Evolutionary conservation across 2,888 invertebrate species (phyloP).

Genomic region (Argynnis bischoffii): DNA sequence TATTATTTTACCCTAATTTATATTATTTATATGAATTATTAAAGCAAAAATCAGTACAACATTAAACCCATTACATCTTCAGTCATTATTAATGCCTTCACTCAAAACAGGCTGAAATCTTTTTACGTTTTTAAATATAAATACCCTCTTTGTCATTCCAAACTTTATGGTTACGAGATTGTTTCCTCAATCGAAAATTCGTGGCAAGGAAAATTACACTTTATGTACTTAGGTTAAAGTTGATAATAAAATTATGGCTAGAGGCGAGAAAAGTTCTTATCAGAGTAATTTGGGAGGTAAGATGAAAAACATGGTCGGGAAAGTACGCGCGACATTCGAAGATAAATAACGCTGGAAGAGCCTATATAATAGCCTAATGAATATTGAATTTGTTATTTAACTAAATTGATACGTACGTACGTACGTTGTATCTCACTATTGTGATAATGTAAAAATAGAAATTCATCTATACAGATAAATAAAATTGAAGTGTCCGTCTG

Average conservation of each 20-base stretch:
- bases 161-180: conserved; percentile 41
- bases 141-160: conserved; percentile 46
- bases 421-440: no score
- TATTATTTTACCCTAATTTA: no score
- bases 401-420: no score
- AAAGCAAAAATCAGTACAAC: conserved; percentile 7
- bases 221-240: conserved; percentile 49
- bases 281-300: conserved; percentile 52
- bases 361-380: not conserved
- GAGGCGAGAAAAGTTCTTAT: conserved; percentile 53
- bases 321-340: conserved; percentile 33
- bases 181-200: conserved; percentile 43
- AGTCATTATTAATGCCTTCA: conserved; percentile 31
- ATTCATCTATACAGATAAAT: no score
- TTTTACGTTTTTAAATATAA: conserved; percentile 39
- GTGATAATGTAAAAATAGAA: no score
- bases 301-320: conserved; percentile 52
- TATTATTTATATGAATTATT: conserved; percentile 2
- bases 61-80: conserved; percentile 22
- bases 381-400: not conserved
- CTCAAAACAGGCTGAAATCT: conserved; percentile 32
- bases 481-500: no score
- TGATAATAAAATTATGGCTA: conserved; percentile 51
- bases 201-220: conserved; percentile 41
- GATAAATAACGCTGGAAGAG: conserved; percentile 23